Evolutionary conservation across 2,797 vertebrate species (phyloP), one percentile per base, ranked within the genome.

Genomic region (Sciurus vulgaris): DNA sequence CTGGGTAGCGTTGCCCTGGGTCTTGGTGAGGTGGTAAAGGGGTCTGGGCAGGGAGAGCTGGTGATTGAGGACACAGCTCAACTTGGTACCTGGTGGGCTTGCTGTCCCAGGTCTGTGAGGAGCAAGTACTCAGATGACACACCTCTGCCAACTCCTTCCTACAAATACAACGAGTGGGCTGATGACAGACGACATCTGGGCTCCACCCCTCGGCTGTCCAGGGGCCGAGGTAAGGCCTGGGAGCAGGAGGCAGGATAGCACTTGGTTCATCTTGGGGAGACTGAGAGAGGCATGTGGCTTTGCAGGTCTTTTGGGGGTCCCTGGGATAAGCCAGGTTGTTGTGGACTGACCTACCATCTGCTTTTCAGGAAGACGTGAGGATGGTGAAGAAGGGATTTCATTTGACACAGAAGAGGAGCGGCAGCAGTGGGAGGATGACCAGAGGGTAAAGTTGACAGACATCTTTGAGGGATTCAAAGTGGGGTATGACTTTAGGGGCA

Each of bases 111-210:
- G 98, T 99, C 99, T 94, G 98, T 99, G 87, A 99, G 99, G 98
- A 99, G 98, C 94, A 99, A 98, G 35, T 99, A 99, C 97, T 97
- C 98, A 0, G 99, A 99, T 0, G 99, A 99, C 97, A 99, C 99
- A 0, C 99, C 99, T 0, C 96, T 99, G 89, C 99, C 99, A 1
- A 99, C 99, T 0, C 99, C 99, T 0, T 99, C 99, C 0, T 99
- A 99, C 98, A 99, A 99, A 96, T 99, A 99, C 97, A 99, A 99
- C 0, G 99, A 99, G 70, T 99, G 99, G 99, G 99, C 99, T 14
- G 99, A 99, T n/a, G 99, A 99, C 97, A 98, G 99, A 88, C 99
- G 98, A 88, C 99, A 99, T 96, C 97, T 99, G 86, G 99, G 99
- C 2, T 99, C 99, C 20, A 99, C 99, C 0, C 99, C 99, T 0